Evolutionary conservation across 1,140 invertebrate genomes (phyloP).

Genomic region (Eriocheir sinensis): DNA sequence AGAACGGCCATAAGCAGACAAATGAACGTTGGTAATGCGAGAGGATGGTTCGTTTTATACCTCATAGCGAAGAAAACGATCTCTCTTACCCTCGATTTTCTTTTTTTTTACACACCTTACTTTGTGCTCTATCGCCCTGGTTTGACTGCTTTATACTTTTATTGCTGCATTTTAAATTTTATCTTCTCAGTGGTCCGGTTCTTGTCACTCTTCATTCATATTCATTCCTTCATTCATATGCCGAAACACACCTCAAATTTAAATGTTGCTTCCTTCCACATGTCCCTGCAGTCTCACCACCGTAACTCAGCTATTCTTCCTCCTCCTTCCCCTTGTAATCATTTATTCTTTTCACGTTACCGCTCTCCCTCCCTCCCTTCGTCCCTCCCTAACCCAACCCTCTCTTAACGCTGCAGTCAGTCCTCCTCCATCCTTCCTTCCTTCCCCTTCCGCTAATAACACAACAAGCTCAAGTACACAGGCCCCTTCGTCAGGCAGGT

Average conservation of each 20-base stretch:
- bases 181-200: no score
- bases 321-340: not conserved
- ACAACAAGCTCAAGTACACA: not conserved
- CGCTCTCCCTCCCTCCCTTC: not conserved
- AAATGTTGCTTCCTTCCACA: no score
- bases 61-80: no score
- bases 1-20: not conserved
- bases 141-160: no score
- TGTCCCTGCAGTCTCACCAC: not conserved
- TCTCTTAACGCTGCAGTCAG: constrained; percentile 5
- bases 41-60: no score
- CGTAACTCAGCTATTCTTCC: not conserved
- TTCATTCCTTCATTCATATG: no score
- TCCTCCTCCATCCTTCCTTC: not conserved
- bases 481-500: constrained; percentile 19
- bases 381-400: not conserved
- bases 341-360: constrained; percentile 26
- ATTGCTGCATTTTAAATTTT: no score
- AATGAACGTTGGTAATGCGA: not conserved
- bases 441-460: not conserved
- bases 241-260: no score
- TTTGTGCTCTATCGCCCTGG: no score
- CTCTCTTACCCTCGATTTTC: no score
- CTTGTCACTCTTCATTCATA: no score
- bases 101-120: no score